Evolutionary conservation across 2,113 vertebrate genomes (phyloP).

Genomic region (Trochalopteron elliotii): DNA sequence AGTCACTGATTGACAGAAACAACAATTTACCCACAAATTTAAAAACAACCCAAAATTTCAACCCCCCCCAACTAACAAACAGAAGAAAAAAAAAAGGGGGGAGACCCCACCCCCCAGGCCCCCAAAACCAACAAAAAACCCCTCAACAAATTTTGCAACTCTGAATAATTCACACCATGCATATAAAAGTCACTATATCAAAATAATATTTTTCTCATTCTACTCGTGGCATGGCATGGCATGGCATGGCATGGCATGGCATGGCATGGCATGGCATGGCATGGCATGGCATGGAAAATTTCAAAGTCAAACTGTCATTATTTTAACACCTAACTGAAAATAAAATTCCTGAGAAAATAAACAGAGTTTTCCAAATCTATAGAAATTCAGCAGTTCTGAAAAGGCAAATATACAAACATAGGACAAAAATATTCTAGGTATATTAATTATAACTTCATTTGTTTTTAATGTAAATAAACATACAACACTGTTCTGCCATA

Average conservation of each 20-base stretch:
- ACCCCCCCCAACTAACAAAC: neutral
- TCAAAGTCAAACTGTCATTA: neutral
- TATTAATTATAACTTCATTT: neutral
- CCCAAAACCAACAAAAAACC: accelerated
- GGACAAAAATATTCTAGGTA: neutral
- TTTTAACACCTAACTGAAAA: neutral
- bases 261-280: too few species aligned
- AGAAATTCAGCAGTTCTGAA: neutral
- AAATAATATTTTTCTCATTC: neutral
- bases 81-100: accelerated
- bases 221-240: neutral
- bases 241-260: neutral
- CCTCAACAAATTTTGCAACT: neutral
- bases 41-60: neutral
- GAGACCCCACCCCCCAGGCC: accelerated
- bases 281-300: neutral
- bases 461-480: neutral
- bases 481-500: neutral
- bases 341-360: neutral
- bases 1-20: neutral
- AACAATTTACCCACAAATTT: neutral
- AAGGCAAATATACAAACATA: neutral
- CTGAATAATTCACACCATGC: neutral
- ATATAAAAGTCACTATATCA: neutral
- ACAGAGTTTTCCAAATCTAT: neutral